Percentiles rank a stretch among this genome's conserved stretches.
Conservation (phyloP, 2,888 invertebrate species). For the Parascotia fuliginaria region DNA sequence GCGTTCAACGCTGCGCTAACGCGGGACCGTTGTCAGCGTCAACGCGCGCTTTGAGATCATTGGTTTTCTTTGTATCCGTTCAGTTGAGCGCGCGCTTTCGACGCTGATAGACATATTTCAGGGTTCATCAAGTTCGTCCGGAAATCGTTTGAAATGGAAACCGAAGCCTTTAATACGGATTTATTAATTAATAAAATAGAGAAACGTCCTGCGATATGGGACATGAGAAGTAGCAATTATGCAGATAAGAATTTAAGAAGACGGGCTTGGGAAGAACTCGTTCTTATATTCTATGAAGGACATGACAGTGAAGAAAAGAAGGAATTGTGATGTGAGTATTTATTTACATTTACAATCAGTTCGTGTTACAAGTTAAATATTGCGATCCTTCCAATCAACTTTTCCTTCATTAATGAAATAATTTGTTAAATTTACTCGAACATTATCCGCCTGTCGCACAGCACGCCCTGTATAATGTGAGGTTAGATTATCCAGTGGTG, state of each 20-base stretch:
- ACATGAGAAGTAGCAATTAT: too few relatives aligned
- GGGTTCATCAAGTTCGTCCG: slow-evolving; percentile 18
- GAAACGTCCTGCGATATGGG: too few relatives aligned
- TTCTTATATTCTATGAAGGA: slow-evolving; percentile 34
- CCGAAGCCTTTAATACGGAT: too few relatives aligned
- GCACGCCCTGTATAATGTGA: slow-evolving; percentile 25
- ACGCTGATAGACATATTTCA: slow-evolving; percentile 18
- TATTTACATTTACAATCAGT: slow-evolving; percentile 5
- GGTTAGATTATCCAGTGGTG: slow-evolving; percentile 21
- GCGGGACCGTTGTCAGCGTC: slow-evolving; percentile 31
- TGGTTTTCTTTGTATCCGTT: slow-evolving; percentile 6
- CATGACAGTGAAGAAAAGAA: slow-evolving; percentile 33
- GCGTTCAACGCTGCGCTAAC: slow-evolving; percentile 36
- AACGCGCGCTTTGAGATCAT: slow-evolving; percentile 16
- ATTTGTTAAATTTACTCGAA: slow-evolving; percentile 21
- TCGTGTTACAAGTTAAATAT: slow-evolving; percentile 22
- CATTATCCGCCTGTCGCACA: slow-evolving; percentile 25
- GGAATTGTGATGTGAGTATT: slow-evolving; percentile 9
- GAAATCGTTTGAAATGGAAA: slow-evolving; percentile 1
- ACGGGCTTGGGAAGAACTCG: slow-evolving; percentile 32
- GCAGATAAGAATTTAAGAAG: slow-evolving; percentile 7
- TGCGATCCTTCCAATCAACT: slow-evolving; percentile 17
- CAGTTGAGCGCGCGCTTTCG: slow-evolving; percentile 17
- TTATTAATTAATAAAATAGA: too few relatives aligned
- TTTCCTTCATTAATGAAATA: slow-evolving; percentile 21